A percentile compares a stretch with the other conserved stretches of the same genome.
These are phyloP conservation scores for Blastobasis lacticolella DNA, from an alignment of 2,888 invertebrate genomes.

Conservation along the genomic window DNA sequence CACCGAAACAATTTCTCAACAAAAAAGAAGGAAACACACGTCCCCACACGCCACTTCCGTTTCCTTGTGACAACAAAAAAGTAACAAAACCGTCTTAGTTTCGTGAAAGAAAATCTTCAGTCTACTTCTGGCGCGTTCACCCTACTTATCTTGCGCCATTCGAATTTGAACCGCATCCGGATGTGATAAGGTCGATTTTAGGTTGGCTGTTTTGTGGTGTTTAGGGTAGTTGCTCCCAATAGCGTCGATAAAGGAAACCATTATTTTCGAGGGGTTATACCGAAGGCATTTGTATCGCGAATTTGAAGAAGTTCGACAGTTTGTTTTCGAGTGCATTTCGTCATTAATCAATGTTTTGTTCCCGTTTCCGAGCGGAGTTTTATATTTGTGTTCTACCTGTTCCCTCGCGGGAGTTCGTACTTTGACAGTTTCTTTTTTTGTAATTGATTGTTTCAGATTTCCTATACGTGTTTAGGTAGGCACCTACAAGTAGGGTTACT, in stretches of 20 bases:
- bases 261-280: constrained; percentile 69
- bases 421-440: constrained; percentile 54
- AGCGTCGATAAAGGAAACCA: constrained; percentile 59
- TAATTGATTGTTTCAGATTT: constrained; percentile 63
- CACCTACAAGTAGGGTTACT: too few species aligned
- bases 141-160: constrained; percentile 21
- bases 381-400: constrained; percentile 65
- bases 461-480: neutral
- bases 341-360: constrained; percentile 74
- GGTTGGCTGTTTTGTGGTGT: constrained; percentile 11
- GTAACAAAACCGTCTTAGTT: constrained; percentile 45
- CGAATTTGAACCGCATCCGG: constrained; percentile 13
- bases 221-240: constrained; percentile 24
- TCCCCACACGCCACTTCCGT: constrained; percentile 63
- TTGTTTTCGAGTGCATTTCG: constrained; percentile 73
- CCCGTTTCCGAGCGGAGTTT: constrained; percentile 40
- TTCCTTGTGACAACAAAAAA: constrained; percentile 62
- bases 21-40: constrained; percentile 70
- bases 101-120: constrained; percentile 48
- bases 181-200: constrained; percentile 16
- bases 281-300: constrained; percentile 67
- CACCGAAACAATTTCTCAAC: constrained; percentile 70
- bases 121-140: constrained; percentile 40
- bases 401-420: constrained; percentile 41
- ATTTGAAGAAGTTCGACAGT: constrained; percentile 75